These are phyloP conservation scores for Prionace glauca DNA, from an alignment of 2,797 vertebrate species.

Conservation along the genomic window DNA sequence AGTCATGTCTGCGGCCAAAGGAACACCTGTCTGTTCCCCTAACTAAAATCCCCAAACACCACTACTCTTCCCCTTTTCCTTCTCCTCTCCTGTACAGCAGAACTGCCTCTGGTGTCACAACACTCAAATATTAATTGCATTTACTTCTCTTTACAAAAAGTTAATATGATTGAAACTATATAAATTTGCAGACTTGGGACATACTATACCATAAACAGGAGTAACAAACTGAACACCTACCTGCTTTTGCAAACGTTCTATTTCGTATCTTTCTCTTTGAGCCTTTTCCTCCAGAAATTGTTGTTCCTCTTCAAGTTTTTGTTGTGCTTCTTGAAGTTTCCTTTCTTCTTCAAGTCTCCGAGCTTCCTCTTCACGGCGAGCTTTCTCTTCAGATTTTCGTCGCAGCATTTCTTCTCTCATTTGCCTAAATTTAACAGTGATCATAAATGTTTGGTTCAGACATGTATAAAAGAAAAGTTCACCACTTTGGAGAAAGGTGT, in stretches of 20 bases:
- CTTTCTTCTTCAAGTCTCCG: constrained; percentile 64
- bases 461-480: background rate
- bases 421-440: constrained; percentile 56
- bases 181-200: background rate
- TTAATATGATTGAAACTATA: background rate
- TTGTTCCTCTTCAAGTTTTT: constrained; percentile 62
- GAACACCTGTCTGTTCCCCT: too few relatives aligned
- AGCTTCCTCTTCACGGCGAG: constrained; percentile 64
- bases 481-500: background rate
- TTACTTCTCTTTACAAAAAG: background rate
- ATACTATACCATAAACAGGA: background rate
- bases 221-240: constrained; percentile 50
- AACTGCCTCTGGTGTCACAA: background rate
- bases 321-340: constrained; percentile 62
- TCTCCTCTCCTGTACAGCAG: too few relatives aligned
- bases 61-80: too few relatives aligned
- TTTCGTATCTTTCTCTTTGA: constrained; percentile 69
- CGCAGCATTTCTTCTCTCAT: constrained; percentile 79
- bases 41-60: too few relatives aligned
- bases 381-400: constrained; percentile 74
- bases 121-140: background rate
- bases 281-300: constrained; percentile 61
- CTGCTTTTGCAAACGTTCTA: constrained; percentile 74
- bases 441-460: background rate
- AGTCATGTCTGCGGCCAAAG: too few relatives aligned